phyloP scores from a whole-genome alignment of 2,113 vertebrate species.

The Sialia sialis region DNA sequence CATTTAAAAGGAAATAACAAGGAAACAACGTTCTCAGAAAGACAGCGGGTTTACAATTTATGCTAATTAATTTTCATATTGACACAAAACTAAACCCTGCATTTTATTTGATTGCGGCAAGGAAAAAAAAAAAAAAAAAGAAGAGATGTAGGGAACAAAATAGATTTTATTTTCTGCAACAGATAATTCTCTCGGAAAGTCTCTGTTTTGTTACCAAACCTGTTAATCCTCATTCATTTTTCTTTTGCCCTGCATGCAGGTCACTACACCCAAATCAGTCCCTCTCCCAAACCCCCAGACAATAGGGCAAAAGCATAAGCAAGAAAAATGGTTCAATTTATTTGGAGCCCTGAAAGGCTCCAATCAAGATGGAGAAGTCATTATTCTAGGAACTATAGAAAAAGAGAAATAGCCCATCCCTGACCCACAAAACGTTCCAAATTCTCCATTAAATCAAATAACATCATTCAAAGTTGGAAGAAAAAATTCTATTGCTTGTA shows the following conservation, averaged over 20 bases:
- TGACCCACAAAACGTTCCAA: background rate
- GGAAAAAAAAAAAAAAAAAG: background rate
- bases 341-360: background rate
- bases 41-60: slow-evolving; percentile 22
- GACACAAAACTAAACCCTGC: slow-evolving; percentile 16
- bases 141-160: background rate
- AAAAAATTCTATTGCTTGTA: background rate
- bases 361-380: background rate
- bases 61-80: slow-evolving; percentile 44
- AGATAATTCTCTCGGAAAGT: background rate
- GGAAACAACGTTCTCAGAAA: slow-evolving; percentile 29
- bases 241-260: background rate
- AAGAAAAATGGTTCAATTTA: slow-evolving; percentile 22
- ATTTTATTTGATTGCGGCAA: background rate
- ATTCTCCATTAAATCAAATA: slow-evolving; percentile 13
- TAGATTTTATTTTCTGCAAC: background rate
- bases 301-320: background rate
- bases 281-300: background rate
- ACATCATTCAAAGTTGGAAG: background rate
- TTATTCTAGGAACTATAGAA: slow-evolving; percentile 2
- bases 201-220: background rate
- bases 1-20: slow-evolving; percentile 60
- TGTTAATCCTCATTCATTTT: background rate
- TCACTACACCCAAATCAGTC: background rate
- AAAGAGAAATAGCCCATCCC: background rate